phyloP scores from a whole-genome alignment of 2,888 invertebrate genomes.

The Helleia helle region DNA sequence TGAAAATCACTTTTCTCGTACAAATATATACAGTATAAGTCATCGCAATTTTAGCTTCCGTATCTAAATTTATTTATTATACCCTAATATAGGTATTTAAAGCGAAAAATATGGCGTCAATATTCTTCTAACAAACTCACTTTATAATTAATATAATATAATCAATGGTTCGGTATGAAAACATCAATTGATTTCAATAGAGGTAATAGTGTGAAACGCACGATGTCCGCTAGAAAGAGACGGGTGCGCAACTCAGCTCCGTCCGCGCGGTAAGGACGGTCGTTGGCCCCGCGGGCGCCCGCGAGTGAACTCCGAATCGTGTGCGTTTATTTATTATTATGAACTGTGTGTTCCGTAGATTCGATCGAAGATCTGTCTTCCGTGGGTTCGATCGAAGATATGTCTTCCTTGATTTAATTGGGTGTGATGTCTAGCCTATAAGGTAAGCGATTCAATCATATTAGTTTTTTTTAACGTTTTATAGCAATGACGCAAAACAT shows the following conservation, averaged over 20 bases:
- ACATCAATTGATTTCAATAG: slow-evolving; percentile 38
- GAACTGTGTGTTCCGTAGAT: slow-evolving; percentile 25
- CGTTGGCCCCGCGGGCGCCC: slow-evolving; percentile 65
- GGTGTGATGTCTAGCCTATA: slow-evolving; percentile 3
- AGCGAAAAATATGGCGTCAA: neutral
- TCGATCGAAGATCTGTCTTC: slow-evolving; percentile 26
- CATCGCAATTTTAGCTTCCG: no score
- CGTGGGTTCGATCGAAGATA: slow-evolving; percentile 27
- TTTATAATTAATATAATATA: slow-evolving; percentile 16
- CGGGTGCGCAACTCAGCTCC: slow-evolving; percentile 39
- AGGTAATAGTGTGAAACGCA: slow-evolving; percentile 33
- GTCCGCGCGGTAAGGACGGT: slow-evolving; percentile 70
- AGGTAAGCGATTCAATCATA: slow-evolving; percentile 5
- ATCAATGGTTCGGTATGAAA: slow-evolving; percentile 24
- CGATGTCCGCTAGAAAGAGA: slow-evolving; percentile 51
- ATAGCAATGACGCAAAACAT: no score
- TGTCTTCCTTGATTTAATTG: slow-evolving; percentile 24
- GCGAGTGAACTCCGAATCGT: slow-evolving; percentile 70
- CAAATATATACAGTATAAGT: no score
- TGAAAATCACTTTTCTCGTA: no score
- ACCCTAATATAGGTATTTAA: no score
- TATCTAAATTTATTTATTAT: neutral
- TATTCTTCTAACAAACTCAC: neutral
- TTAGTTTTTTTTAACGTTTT: no score
- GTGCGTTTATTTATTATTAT: slow-evolving; percentile 43